A percentile compares a stretch with the other conserved stretches of the same genome.
Evolutionary conservation across 2,797 vertebrate genomes (phyloP).

Genomic region (Dipus sagitta): DNA sequence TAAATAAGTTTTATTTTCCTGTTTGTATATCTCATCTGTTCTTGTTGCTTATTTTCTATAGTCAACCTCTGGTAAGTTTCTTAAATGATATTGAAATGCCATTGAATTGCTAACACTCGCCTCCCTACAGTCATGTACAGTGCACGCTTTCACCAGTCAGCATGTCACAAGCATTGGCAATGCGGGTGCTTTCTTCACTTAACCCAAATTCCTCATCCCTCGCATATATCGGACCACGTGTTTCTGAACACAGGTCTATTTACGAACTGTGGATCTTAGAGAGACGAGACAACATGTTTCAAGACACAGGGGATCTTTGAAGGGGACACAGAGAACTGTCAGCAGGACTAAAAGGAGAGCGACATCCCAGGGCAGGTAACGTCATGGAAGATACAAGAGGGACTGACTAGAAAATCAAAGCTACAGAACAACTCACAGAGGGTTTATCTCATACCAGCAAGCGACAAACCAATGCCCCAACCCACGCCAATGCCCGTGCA

Average conservation of each 20-base stretch:
- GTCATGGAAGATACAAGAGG: background rate
- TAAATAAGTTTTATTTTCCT: background rate
- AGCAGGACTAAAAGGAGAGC: background rate
- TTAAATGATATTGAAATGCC: background rate
- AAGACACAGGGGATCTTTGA: background rate
- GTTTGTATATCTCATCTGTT: constrained; percentile 19
- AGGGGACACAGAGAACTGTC: background rate
- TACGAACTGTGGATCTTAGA: background rate
- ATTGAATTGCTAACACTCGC: background rate
- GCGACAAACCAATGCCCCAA: background rate
- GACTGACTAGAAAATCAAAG: background rate
- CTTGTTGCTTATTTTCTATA: background rate
- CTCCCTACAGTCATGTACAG: background rate
- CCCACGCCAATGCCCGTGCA: background rate
- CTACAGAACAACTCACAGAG: background rate
- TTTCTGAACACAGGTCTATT: background rate
- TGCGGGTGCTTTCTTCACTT: background rate
- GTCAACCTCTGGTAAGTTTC: background rate
- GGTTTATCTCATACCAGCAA: background rate
- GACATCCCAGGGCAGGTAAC: background rate
- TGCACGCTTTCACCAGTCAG: background rate
- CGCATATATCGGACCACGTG: background rate
- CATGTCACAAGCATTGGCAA: background rate
- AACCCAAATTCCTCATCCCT: background rate
- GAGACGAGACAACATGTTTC: background rate